Base-by-base conservation (phyloP, 2,888 invertebrate genomes). In the Ophonus ardosiacus region DNA sequence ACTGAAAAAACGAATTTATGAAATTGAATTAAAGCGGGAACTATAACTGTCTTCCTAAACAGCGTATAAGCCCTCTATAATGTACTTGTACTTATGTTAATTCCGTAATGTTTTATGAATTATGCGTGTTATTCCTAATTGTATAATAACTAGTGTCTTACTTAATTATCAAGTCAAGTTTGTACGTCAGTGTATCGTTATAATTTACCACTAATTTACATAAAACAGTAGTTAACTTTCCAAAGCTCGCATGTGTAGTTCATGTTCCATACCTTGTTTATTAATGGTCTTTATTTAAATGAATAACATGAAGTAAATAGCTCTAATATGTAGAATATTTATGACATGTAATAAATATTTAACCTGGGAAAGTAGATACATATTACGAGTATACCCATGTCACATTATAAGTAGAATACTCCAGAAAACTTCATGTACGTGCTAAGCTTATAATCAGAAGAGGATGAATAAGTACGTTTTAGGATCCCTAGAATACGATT, bases 61-160 rank as follows among this genome's bases (percentile, higher is more conserved):
- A 4, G 31, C 6, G 3, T 5, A 31, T 21, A 21, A 63, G 24
- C 8, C 10, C 18, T 7, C 63, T 24, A n/a, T 7, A 18, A 61
- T 18, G 59, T 17, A 18, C 1, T 15, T 7, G 10, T 56, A 56
- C 8, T 7, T n/a, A 59, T 24, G n/a, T 24, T 0, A 63, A 24
- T 8, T 63, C 24, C 38, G 38, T 31, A 38, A 10, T 21, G 31
- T 13, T 0, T 38, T 68, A 15, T 31, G 7, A 38, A 15, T 68
- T 68, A 31, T 68, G 38, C 38, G 31, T 38, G 38, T 68, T 38
- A 31, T 38, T 68, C n/a, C 7, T 38, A 38, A 68, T 68, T 68
- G 68, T 68, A 38, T 68, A 68, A 68, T 68, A 68, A 68, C 68
- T 68, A 68, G 31, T 63, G 63, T 21, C 63, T 63, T 68, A 68